Evolutionary conservation across 2,888 invertebrate genomes (phyloP).

Genomic region (Cheilosia vernalis): DNA sequence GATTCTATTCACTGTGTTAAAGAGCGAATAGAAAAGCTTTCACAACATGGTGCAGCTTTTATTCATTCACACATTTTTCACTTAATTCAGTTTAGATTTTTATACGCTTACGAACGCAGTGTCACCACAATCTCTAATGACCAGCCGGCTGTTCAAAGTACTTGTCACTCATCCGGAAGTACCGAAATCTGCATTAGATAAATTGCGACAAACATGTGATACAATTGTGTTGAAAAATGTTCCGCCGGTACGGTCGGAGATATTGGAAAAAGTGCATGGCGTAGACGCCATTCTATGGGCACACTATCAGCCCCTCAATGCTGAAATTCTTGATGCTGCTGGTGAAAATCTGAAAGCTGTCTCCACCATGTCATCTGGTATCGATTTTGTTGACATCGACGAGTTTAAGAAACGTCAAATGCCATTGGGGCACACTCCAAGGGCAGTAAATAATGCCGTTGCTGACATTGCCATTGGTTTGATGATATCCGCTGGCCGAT

Average conservation of each 20-base stretch:
- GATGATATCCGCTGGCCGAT: constrained; percentile 89
- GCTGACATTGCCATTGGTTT: constrained; percentile 93
- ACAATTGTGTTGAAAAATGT: constrained; percentile 79
- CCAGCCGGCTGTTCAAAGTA: constrained; percentile 82
- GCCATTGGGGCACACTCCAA: constrained; percentile 90
- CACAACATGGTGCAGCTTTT: constrained; percentile 35
- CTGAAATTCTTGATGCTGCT: constrained; percentile 81
- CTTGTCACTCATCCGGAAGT: constrained; percentile 89
- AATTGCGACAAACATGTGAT: constrained; percentile 85
- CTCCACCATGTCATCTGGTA: constrained; percentile 93
- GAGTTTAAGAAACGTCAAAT: constrained; percentile 89
- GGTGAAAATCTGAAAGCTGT: constrained; percentile 89
- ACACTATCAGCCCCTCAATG: constrained; percentile 80
- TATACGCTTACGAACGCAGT: constrained; percentile 24
- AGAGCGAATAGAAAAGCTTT: constrained; percentile 30
- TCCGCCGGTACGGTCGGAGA: constrained; percentile 80
- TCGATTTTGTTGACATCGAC: constrained; percentile 91
- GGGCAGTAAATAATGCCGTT: constrained; percentile 89
- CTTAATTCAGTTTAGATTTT: constrained; percentile 42
- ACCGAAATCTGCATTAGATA: constrained; percentile 86
- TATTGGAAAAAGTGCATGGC: constrained; percentile 80
- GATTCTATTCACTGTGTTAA: background rate
- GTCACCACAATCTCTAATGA: constrained; percentile 43
- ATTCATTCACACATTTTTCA: constrained; percentile 40
- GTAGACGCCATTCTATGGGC: constrained; percentile 83